These are phyloP conservation scores for Echinometra lucunter DNA, from an alignment of 53 echinoderm and acorn worm genomes.

Conservation along the genomic window DNA sequence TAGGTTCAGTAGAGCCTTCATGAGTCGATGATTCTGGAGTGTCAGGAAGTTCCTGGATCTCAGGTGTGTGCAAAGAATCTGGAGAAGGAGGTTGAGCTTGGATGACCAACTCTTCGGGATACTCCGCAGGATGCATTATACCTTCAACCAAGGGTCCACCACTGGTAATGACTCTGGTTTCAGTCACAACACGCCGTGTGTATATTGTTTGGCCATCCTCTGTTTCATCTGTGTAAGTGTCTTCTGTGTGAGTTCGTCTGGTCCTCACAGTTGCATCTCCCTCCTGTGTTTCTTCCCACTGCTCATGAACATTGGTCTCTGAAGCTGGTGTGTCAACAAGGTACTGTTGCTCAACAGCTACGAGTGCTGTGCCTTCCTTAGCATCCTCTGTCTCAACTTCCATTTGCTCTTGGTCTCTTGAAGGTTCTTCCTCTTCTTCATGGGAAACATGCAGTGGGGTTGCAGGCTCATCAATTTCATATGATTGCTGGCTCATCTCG, in stretches of 20 bases:
- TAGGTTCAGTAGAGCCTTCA: conserved; percentile 56
- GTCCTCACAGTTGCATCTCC: conserved; percentile 54
- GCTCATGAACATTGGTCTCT: conserved; percentile 46
- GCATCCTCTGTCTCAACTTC: conserved; percentile 51
- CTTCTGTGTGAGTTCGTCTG: conserved; percentile 40
- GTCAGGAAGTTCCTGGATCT: conserved; percentile 97
- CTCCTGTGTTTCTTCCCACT: conserved; percentile 60
- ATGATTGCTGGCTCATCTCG: conserved; percentile 26
- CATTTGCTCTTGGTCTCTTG: conserved; percentile 15
- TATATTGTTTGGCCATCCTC: conserved; percentile 34
- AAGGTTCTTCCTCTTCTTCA: neutral
- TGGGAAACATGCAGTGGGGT: neutral
- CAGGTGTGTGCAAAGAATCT: conserved; percentile 74
- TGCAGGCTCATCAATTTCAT: conserved; percentile 60
- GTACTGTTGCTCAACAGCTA: conserved; percentile 43
- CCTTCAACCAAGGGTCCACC: conserved; percentile 21
- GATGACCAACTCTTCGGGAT: conserved; percentile 48
- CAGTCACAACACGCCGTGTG: conserved; percentile 43
- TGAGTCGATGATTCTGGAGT: conserved; percentile 88
- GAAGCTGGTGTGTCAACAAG: conserved; percentile 59
- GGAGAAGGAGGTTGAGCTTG: conserved; percentile 46
- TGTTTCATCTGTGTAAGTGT: conserved; percentile 50
- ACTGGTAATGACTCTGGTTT: conserved; percentile 58
- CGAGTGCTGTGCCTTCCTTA: conserved; percentile 13
- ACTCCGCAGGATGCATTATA: neutral